Conservation (phyloP, 92 coral and sea anemone species). For the Palythoa heliodiscus region DNA sequence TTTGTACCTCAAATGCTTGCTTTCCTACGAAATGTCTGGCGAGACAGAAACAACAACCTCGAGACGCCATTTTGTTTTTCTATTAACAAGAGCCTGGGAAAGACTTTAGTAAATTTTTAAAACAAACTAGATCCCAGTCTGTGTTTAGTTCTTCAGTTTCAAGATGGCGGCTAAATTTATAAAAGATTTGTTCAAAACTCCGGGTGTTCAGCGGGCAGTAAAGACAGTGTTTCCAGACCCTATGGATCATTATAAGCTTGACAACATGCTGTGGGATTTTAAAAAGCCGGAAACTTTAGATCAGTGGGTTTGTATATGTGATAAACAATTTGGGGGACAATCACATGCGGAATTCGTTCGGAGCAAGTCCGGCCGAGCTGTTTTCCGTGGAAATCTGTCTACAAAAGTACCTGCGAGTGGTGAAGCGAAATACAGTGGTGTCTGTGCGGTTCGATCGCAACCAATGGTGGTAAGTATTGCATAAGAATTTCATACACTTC, state of each 20-base stretch:
- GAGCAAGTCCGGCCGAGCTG: conserved; percentile 78
- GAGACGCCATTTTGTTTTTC: conserved; percentile 24
- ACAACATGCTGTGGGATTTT: conserved; percentile 90
- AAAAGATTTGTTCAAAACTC: conserved; percentile 62
- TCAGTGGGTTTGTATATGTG: conserved; percentile 83
- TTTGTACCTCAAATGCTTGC: not conserved
- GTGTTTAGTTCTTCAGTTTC: not conserved
- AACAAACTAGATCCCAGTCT: conserved; percentile 19
- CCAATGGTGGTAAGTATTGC: conserved; percentile 74
- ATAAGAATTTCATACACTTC: too few species aligned
- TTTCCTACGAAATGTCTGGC: conserved; percentile 9
- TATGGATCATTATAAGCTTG: conserved; percentile 75
- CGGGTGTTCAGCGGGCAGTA: conserved; percentile 67
- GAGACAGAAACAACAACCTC: conserved; percentile 21
- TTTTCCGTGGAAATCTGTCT: conserved; percentile 81
- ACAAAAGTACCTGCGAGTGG: conserved; percentile 82
- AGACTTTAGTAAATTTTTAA: not conserved
- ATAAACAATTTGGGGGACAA: conserved; percentile 89
- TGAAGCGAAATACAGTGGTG: conserved; percentile 88
- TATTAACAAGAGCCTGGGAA: conserved; percentile 10
- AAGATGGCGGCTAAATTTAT: conserved; percentile 83
- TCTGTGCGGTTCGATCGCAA: conserved; percentile 91
- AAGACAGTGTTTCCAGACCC: conserved; percentile 84
- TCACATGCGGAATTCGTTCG: conserved; percentile 80
- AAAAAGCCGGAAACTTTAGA: conserved; percentile 67